Conservation (phyloP, 2,888 invertebrate genomes). For the Spodoptera exigua region DNA sequence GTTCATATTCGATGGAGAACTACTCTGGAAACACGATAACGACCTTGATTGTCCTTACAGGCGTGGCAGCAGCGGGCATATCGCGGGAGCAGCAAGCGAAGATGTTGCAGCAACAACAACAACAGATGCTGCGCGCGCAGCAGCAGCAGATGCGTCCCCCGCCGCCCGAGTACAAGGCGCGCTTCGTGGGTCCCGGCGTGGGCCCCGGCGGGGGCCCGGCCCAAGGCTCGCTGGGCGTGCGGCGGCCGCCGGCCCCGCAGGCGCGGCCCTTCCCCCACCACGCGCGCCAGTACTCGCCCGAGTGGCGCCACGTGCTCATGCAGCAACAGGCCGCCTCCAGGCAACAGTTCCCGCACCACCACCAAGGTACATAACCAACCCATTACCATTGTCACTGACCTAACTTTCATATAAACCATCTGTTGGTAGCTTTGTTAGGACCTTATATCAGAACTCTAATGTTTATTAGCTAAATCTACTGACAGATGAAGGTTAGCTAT, state of each 20-base stretch:
- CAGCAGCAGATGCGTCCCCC: constrained; percentile 91
- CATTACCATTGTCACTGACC: too few species aligned
- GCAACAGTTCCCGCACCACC: constrained; percentile 85
- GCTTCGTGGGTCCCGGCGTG: constrained; percentile 80
- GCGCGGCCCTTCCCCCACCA: constrained; percentile 75
- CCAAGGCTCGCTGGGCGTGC: constrained; percentile 60
- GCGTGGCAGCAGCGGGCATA: constrained; percentile 83
- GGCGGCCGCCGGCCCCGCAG: constrained; percentile 68
- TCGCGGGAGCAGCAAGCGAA: constrained; percentile 91
- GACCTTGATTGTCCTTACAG: constrained; percentile 55
- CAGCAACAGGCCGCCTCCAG: constrained; percentile 87
- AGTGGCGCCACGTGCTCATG: constrained; percentile 89
- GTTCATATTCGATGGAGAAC: too few species aligned
- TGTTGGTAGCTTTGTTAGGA: too few species aligned
- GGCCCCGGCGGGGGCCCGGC: constrained; percentile 59
- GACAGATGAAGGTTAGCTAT: too few species aligned
- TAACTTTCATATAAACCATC: too few species aligned
- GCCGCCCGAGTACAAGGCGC: constrained; percentile 95
- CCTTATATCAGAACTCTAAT: too few species aligned
- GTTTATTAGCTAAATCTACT: too few species aligned
- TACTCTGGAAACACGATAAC: too few species aligned
- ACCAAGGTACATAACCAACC: constrained; percentile 73
- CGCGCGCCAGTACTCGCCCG: constrained; percentile 83
- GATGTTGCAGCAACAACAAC: constrained; percentile 91
- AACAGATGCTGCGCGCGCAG: constrained; percentile 90